Conservation (phyloP, 2,888 invertebrate species). For the Herminia tarsipennalis region DNA sequence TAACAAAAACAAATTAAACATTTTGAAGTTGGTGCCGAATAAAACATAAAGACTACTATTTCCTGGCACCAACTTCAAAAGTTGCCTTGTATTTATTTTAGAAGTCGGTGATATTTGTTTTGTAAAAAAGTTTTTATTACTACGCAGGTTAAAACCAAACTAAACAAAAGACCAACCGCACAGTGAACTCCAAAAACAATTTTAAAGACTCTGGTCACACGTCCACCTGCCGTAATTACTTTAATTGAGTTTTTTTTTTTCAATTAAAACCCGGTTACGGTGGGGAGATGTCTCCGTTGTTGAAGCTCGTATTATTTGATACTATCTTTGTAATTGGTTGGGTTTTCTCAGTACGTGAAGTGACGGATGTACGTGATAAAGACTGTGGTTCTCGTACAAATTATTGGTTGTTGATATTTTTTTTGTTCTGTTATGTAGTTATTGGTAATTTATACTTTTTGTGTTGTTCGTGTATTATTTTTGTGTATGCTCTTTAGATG, state of each 20-base stretch:
- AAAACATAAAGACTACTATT: too few relatives aligned
- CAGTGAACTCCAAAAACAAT: conserved; percentile 31
- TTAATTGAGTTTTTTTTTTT: conserved; percentile 69
- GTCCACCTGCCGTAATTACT: conserved; percentile 62
- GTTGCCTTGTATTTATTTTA: too few relatives aligned
- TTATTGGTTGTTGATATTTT: conserved; percentile 8
- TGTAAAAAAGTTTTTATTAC: too few relatives aligned
- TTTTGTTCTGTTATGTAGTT: conserved; percentile 16
- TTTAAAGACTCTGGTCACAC: conserved; percentile 45
- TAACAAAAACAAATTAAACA: too few relatives aligned
- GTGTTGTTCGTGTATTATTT: not conserved
- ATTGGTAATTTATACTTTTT: conserved; percentile 8
- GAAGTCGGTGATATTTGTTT: too few relatives aligned
- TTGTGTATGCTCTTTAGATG: too few relatives aligned
- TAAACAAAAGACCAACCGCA: not conserved
- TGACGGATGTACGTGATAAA: conserved; percentile 33
- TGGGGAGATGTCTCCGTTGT: conserved; percentile 55
- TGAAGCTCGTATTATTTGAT: conserved; percentile 47
- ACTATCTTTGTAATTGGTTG: conserved; percentile 62
- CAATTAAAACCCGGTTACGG: conserved; percentile 53
- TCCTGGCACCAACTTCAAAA: too few relatives aligned
- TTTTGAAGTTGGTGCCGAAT: too few relatives aligned
- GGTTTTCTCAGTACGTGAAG: conserved; percentile 46
- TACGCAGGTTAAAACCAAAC: not conserved
- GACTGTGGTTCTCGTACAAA: conserved; percentile 11